Base-by-base conservation (phyloP, 2,113 vertebrate genomes). In the Tamias sibiricus region DNA sequence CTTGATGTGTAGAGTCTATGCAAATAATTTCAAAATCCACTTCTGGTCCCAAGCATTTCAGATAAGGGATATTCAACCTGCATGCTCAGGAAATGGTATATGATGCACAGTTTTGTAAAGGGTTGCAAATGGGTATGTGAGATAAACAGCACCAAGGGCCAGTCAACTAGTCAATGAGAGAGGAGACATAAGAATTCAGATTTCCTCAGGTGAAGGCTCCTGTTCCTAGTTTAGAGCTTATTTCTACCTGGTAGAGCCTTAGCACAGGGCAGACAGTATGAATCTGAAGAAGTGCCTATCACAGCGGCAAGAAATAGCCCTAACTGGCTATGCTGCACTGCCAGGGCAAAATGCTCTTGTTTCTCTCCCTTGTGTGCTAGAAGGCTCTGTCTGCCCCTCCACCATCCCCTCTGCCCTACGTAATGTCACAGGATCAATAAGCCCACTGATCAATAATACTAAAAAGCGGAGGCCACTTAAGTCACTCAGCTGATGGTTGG, bases 291-390 rank as follows among this genome's bases (percentile, higher is more conserved):
- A 13, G 26, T 59, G 32, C 49, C 37, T 24, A 5, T 2, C 22
- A 1, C 22, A 24, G 22, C 0, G 8, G 26, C 1, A 4, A 14
- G 47, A 66, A 80, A 13, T 1, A 22, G 83, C 68, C n/a, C 30
- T 32, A 0, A 0, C 0, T 30, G 68, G 8, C 40, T 24, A 1
- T 1, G 68, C 30, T 26, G 11, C 57, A n/a, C 5, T 24, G 62
- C n/a, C 12, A 69, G 80, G 49, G 44, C 20, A 17, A 22, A 47
- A 40, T 2, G 26, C 14, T 66, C 62, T 71, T 28, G 2, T 17
- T 80, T 47, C 42, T 37, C 8, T 83, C n/a, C 17, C 2, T 3
- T 3, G 11, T 40, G 80, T 47, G 40, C 71, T 66, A 0, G 1
- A 52, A 12, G 44, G 37, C 52, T 57, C 40, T 2, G 0, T 8